A percentile compares a stretch with the other conserved stretches of the same genome.
phyloP scores from a whole-genome alignment of 2,113 vertebrate species.

The Gopherus evgoodei region DNA sequence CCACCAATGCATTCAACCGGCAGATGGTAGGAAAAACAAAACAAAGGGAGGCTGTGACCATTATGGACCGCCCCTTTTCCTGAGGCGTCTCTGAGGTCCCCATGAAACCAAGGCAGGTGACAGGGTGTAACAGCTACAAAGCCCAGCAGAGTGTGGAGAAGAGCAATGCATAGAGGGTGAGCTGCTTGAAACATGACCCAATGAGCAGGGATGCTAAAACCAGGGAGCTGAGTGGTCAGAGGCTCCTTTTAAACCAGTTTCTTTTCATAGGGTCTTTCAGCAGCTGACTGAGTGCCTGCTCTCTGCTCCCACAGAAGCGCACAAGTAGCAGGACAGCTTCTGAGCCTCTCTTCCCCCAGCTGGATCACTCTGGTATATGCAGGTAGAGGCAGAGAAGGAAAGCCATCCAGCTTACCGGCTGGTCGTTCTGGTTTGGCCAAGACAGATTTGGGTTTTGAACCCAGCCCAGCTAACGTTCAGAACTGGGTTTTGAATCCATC shows the following conservation, averaged over 20 bases:
- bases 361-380: background rate
- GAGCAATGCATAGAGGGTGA: background rate
- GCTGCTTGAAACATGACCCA: background rate
- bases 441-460: background rate
- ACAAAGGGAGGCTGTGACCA: background rate
- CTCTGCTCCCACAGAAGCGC: background rate
- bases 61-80: background rate
- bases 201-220: background rate
- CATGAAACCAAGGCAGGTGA: background rate
- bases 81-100: background rate
- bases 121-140: background rate
- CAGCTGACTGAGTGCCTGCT: background rate
- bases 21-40: background rate
- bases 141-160: background rate
- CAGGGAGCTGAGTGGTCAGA: too few relatives aligned
- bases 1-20: background rate
- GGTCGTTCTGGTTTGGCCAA: background rate
- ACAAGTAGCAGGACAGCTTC: background rate
- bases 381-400: background rate
- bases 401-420: background rate
- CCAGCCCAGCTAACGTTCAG: background rate
- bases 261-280: background rate
- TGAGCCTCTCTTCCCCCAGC: background rate
- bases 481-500: background rate
- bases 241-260: background rate